Base-by-base conservation (phyloP, 2,888 invertebrate species). In the Mechanitis mazaeus region DNA sequence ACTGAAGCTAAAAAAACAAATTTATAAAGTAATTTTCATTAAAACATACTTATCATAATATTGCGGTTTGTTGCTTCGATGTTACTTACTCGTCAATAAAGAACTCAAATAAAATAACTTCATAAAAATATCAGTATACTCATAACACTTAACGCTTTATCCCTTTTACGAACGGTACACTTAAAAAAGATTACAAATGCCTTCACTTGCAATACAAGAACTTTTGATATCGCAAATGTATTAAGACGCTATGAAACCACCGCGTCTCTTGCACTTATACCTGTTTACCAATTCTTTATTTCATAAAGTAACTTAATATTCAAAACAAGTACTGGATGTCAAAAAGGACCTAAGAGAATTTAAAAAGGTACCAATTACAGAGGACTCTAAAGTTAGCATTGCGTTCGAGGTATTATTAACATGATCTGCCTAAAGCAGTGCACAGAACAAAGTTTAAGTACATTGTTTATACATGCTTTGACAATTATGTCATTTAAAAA, bases 321-420 rank as follows among this genome's bases (percentile, higher is more conserved):
- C 81, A 80, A 75, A 84, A 81, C 79, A 78, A 75, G 77, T 79
- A 73, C 75, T 75, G 72, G 71, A 74, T 73, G 77, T 79, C 81
- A 79, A 69, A 85, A 85, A 84, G 83, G 78, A 77, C 76, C 75
- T 68, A 76, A 74, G 75, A 72, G 83, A 84, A 86, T 85, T 85
- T 83, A 83, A 85, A 85, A 85, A 83, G 81, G 81, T 82, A 83
- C 83, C 85, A 87, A 87, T 88, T 87, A 87, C 84, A 84, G 81
- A 69, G 9, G 42, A 11, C 42, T 73, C 73, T 31, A 31, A 50
- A 50, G 31, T 11, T 50, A 31, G 50, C 50, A 50, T 50, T 31
- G 47, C 28, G 20, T 4, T 50, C 28, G 3, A 50, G 31, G 50
- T 50, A 31, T 42, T 31, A 50, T 50, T 11, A 50, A 2, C 31